A percentile compares a stretch with the other conserved stretches of the same genome.
phyloP scores from a whole-genome alignment of 2,797 vertebrate species.

The Gallinago stenura region DNA sequence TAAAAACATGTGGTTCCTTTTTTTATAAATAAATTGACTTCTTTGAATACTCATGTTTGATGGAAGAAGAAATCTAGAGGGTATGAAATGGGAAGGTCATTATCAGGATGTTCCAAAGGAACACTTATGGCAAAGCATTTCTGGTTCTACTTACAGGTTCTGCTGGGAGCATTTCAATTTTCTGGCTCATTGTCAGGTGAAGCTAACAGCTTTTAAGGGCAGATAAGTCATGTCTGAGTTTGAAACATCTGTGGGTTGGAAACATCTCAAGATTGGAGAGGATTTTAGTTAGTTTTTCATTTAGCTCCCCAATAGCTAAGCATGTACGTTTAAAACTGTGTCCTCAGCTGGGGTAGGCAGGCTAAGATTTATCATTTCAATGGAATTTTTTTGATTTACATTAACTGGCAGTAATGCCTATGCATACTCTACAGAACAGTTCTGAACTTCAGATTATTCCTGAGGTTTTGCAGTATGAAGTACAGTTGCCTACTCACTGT shows the following conservation, averaged over 20 bases:
- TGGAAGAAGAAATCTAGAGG: constrained; percentile 15
- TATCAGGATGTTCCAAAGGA: not conserved
- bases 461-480: not conserved
- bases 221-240: not conserved
- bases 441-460: not conserved
- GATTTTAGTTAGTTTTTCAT: not conserved
- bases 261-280: not conserved
- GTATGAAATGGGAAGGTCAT: constrained; percentile 8
- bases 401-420: not conserved
- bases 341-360: not conserved
- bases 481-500: not conserved
- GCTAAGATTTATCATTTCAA: not conserved
- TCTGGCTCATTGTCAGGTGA: constrained; percentile 38
- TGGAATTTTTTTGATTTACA: not conserved
- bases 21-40: not conserved
- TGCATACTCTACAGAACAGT: not conserved
- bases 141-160: constrained; percentile 11
- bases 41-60: not conserved
- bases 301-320: not conserved
- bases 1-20: not conserved
- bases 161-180: constrained; percentile 38
- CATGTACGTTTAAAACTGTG: not conserved
- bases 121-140: constrained; percentile 9
- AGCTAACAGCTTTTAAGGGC: constrained; percentile 23
- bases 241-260: not conserved